These are phyloP conservation scores for Callyntrura sp. DNA, from an alignment of 2,888 invertebrate genomes.

Conservation along the genomic window DNA sequence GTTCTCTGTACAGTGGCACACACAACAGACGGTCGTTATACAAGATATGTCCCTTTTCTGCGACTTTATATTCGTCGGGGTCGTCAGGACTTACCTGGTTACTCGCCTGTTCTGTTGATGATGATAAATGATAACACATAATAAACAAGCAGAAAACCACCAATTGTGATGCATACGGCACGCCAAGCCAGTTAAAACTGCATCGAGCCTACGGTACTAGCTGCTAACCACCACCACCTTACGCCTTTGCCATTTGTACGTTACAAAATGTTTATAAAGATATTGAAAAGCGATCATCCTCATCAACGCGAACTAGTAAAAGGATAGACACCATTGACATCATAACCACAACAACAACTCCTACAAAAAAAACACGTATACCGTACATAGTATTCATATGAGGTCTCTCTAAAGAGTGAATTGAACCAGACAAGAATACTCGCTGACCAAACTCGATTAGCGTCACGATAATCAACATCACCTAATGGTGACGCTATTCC, in stretches of 20 bases:
- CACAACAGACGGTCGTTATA: not conserved
- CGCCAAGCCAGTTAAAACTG: not conserved
- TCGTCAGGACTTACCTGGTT: constrained; percentile 33
- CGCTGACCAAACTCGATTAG: constrained; percentile 15
- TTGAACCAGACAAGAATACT: not conserved
- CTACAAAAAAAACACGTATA: not conserved
- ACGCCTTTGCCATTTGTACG: not conserved
- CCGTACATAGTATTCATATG: not conserved
- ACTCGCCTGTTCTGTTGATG: not conserved
- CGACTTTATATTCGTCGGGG: not conserved
- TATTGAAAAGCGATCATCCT: not conserved
- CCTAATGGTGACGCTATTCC: not conserved
- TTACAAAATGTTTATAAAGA: not conserved
- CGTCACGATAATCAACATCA: constrained; percentile 36
- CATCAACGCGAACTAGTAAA: not conserved
- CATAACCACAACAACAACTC: not conserved
- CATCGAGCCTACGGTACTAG: not conserved
- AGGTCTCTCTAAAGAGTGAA: not conserved
- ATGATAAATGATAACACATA: not conserved
- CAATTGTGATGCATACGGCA: not conserved
- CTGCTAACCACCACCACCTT: not conserved
- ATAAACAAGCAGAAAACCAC: not conserved
- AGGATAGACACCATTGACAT: not conserved
- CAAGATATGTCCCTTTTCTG: no score
- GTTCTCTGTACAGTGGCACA: no score